Conservation (phyloP, 1,140 invertebrate species). For the Atta cephalotes region DNA sequence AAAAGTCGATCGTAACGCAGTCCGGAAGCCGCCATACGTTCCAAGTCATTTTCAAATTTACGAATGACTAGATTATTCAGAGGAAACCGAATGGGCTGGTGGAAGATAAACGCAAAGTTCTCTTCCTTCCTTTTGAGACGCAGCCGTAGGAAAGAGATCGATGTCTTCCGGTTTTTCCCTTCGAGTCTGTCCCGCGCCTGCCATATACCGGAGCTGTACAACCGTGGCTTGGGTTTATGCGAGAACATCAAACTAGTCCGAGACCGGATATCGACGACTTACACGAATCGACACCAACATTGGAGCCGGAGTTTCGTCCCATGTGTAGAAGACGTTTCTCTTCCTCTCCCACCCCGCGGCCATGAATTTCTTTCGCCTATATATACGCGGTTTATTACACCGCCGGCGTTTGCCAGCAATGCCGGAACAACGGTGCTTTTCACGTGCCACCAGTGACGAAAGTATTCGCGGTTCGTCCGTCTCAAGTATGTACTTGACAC, state of each 20-base stretch:
- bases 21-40: constrained; percentile 42
- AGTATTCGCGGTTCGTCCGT: constrained; percentile 42
- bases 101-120: constrained; percentile 37
- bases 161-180: constrained; percentile 35
- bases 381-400: constrained; percentile 70
- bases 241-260: constrained; percentile 72
- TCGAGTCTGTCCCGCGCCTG: not conserved
- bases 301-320: not conserved
- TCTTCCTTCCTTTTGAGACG: constrained; percentile 50
- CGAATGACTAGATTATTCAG: constrained; percentile 72
- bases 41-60: constrained; percentile 68
- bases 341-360: not conserved
- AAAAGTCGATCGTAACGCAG: constrained; percentile 43
- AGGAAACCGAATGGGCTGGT: not conserved
- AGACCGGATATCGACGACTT: constrained; percentile 72
- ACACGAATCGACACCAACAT: constrained; percentile 26
- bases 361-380: constrained; percentile 75
- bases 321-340: constrained; percentile 33
- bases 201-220: constrained; percentile 7
- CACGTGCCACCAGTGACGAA: constrained; percentile 44
- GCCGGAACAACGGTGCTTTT: constrained; percentile 67
- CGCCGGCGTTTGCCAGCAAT: constrained; percentile 39
- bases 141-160: constrained; percentile 47
- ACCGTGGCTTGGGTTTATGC: constrained; percentile 68
- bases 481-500: constrained; percentile 55